Conservation (phyloP, 1,140 invertebrate species). For the Magallana gigas region DNA sequence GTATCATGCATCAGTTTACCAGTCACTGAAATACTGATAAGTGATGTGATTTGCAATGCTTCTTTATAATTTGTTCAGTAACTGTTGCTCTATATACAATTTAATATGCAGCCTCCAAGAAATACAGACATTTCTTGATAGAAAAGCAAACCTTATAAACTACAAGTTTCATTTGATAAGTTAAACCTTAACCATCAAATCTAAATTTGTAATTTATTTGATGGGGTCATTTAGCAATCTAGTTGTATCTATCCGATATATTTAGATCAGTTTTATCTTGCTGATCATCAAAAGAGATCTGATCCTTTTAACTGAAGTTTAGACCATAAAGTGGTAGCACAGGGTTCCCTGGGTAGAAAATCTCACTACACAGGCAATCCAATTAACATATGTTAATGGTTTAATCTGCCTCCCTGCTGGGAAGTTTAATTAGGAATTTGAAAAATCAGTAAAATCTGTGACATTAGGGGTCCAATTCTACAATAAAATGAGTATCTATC, state of each 20-base stretch:
- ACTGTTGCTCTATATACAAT: no score
- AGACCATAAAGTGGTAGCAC: background rate
- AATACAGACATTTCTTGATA: no score
- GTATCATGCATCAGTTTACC: background rate
- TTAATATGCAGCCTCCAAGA: no score
- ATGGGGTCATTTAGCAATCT: no score
- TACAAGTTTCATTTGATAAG: no score
- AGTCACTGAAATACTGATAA: background rate
- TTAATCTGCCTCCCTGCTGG: background rate
- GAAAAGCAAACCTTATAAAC: no score
- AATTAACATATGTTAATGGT: slow-evolving; percentile 6
- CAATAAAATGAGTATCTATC: no score
- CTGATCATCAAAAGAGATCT: background rate
- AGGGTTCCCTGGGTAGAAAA: background rate
- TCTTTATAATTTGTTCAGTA: no score
- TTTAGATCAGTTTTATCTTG: background rate
- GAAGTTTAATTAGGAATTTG: background rate
- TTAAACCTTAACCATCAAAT: no score
- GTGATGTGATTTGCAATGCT: background rate
- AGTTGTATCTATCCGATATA: no score
- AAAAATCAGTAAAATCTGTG: background rate
- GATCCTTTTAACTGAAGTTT: slow-evolving; percentile 3
- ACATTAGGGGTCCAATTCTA: background rate
- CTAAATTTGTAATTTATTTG: no score
- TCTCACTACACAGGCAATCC: background rate